These are phyloP conservation scores for Myxocyprinus asiaticus DNA, from an alignment of 2,113 vertebrate genomes.

Conservation along the genomic window DNA sequence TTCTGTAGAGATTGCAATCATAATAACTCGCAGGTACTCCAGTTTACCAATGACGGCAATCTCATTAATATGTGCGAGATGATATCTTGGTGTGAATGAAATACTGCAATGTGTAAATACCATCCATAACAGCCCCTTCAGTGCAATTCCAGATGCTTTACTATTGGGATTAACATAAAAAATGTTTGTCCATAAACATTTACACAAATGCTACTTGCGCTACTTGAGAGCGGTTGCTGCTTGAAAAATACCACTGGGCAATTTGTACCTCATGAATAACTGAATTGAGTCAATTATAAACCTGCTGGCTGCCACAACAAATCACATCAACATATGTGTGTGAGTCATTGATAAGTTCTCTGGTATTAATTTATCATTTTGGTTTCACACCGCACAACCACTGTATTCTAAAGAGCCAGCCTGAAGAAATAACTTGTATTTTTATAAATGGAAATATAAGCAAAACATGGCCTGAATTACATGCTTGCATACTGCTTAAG, in stretches of 20 bases:
- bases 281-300: constrained; percentile 27
- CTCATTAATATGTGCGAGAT: neutral
- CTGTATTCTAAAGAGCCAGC: neutral
- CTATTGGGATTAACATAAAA: constrained; percentile 1
- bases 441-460: constrained; percentile 7
- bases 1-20: no score
- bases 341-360: neutral
- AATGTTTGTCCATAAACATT: constrained; percentile 8
- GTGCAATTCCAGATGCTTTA: neutral
- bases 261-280: constrained; percentile 39
- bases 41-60: no score
- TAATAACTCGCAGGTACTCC: neutral
- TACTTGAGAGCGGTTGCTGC: neutral
- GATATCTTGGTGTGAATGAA: neutral
- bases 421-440: neutral
- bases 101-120: neutral
- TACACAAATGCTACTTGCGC: neutral
- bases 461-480: neutral
- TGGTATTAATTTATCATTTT: neutral
- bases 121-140: neutral
- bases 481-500: neutral
- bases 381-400: no score
- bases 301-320: constrained; percentile 25
- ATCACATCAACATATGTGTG: constrained; percentile 13
- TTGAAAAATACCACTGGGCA: constrained; percentile 24